Percentiles rank a stretch among this genome's conserved stretches.
Evolutionary conservation across 2,888 invertebrate species (phyloP).

Genomic region (Epinotia ramella): DNA sequence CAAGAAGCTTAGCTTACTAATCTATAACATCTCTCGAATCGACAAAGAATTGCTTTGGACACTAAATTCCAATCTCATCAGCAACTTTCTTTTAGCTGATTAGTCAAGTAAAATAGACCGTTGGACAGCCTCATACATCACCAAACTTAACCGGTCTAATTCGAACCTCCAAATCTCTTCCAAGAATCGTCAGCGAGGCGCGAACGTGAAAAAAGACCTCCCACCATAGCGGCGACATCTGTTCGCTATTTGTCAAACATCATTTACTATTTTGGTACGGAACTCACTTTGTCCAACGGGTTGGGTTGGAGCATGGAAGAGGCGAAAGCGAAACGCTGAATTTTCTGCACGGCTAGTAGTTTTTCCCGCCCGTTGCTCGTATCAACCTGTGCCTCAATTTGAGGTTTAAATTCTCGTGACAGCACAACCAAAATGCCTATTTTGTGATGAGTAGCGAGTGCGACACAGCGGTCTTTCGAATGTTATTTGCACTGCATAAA

Average conservation of each 20-base stretch:
- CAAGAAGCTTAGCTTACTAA: too few species aligned
- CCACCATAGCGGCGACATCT: constrained; percentile 68
- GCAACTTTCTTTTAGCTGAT: neutral
- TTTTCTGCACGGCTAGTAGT: constrained; percentile 10
- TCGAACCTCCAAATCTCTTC: constrained; percentile 43
- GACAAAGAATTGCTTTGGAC: neutral
- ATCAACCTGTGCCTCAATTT: too few species aligned
- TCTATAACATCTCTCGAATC: too few species aligned
- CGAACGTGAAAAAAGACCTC: constrained; percentile 56
- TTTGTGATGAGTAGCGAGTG: neutral
- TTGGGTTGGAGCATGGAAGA: constrained; percentile 41
- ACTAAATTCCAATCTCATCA: neutral
- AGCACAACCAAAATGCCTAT: neutral
- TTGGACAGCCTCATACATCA: constrained; percentile 27
- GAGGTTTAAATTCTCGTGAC: neutral
- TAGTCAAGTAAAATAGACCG: constrained; percentile 3
- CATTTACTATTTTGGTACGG: constrained; percentile 76
- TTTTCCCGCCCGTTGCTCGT: neutral
- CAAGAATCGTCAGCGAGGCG: constrained; percentile 46
- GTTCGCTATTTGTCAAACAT: constrained; percentile 82
- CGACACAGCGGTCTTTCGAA: neutral
- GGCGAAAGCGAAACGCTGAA: constrained; percentile 40
- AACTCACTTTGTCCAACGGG: constrained; percentile 64
- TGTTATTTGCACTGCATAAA: neutral
- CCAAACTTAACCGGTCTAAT: constrained; percentile 39